A percentile compares a stretch with the other conserved stretches of the same genome.
These are phyloP conservation scores for Blera fallax DNA, from an alignment of 2,888 invertebrate genomes.

Conservation along the genomic window DNA sequence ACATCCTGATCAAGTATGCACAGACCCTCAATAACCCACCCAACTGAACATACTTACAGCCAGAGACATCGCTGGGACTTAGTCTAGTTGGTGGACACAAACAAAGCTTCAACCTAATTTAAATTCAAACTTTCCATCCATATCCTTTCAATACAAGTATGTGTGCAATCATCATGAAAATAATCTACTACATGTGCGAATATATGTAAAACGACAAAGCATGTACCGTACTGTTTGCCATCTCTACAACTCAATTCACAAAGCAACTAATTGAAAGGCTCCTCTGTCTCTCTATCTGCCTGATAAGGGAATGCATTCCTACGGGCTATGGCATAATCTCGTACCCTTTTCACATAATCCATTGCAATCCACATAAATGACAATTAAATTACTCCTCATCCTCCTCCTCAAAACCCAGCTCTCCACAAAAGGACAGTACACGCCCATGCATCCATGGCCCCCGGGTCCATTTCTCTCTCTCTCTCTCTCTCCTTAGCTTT, in stretches of 20 bases:
- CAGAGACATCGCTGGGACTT: too few species aligned
- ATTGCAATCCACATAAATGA: slow-evolving; percentile 56
- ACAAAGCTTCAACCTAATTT: neutral
- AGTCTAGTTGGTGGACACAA: too few species aligned
- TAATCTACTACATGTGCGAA: neutral
- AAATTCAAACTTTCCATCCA: neutral
- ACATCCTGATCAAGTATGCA: too few species aligned
- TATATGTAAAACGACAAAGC: too few species aligned
- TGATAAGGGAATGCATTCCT: slow-evolving; percentile 45
- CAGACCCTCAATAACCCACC: too few species aligned
- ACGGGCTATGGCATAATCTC: slow-evolving; percentile 24
- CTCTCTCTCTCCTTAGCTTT: neutral
- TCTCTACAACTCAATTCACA: slow-evolving; percentile 10
- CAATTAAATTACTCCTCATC: slow-evolving; percentile 54
- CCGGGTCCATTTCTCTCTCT: neutral
- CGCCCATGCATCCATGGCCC: neutral
- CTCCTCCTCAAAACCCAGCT: neutral
- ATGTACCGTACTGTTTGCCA: neutral
- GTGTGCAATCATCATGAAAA: neutral
- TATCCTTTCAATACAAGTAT: neutral
- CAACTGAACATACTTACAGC: too few species aligned
- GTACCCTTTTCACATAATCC: slow-evolving; percentile 44
- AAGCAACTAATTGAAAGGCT: slow-evolving; percentile 27
- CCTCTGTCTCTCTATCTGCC: slow-evolving; percentile 4
- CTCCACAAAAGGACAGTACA: neutral